These are phyloP conservation scores for Urocitellus parryii DNA, from an alignment of 2,113 vertebrate species.

Conservation along the genomic window DNA sequence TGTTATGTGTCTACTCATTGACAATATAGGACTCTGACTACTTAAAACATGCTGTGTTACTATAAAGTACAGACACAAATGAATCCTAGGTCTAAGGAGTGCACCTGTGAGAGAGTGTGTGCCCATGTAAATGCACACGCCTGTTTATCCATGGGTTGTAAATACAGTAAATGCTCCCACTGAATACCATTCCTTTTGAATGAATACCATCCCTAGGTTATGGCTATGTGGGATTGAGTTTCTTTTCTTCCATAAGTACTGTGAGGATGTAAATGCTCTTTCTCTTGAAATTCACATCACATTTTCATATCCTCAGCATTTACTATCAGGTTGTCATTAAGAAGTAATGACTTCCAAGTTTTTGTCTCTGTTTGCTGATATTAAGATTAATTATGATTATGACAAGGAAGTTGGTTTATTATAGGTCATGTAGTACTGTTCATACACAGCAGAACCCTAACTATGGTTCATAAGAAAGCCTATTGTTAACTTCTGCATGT, in stretches of 20 bases:
- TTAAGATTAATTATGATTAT: conserved; percentile 37
- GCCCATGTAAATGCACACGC: background rate
- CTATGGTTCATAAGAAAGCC: background rate
- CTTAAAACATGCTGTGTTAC: background rate
- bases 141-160: background rate
- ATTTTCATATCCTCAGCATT: conserved; percentile 10
- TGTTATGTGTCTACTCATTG: background rate
- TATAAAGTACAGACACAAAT: background rate
- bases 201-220: background rate
- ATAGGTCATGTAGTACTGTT: background rate
- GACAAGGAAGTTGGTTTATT: background rate
- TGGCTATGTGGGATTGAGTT: background rate
- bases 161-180: background rate
- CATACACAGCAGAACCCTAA: background rate
- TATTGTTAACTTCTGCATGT: background rate
- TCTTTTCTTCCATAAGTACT: background rate
- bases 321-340: background rate
- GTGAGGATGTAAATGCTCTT: background rate
- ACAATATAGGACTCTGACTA: background rate
- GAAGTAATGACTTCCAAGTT: background rate
- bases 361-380: background rate
- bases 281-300: background rate
- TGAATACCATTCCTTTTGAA: background rate
- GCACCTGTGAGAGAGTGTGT: background rate
- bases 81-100: background rate